A percentile compares a stretch with the other conserved stretches of the same genome.
Evolutionary conservation across 2,888 invertebrate species (phyloP).

Genomic region (Sclerodermus sp.): DNA sequence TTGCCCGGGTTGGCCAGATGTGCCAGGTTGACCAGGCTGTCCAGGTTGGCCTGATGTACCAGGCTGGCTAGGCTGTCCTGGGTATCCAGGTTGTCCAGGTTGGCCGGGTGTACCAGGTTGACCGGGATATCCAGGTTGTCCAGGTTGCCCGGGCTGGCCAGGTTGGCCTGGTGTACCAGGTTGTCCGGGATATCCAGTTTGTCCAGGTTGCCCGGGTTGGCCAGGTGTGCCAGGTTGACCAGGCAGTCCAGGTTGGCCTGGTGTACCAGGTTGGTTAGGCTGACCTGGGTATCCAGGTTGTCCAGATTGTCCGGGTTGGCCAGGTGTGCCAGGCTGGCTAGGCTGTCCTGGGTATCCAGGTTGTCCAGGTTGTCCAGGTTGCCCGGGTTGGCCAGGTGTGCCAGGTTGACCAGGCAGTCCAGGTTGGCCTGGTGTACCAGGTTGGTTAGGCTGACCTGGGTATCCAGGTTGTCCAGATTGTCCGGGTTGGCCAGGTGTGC

Average conservation of each 20-base stretch:
- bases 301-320: too few species aligned
- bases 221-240: too few species aligned
- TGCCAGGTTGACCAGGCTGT: conserved; percentile 9
- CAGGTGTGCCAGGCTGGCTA: too few species aligned
- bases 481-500: conserved; percentile 21
- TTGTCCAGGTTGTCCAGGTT: conserved; percentile 20
- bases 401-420: conserved; percentile 5
- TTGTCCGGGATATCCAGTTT: conserved; percentile 12
- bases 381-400: conserved; percentile 22
- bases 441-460: conserved; percentile 12
- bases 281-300: too few species aligned
- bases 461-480: conserved; percentile 15
- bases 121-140: conserved; percentile 25
- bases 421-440: background rate
- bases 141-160: conserved; percentile 17
- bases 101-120: conserved; percentile 3
- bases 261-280: too few species aligned
- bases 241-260: too few species aligned
- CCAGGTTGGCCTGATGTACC: conserved; percentile 19
- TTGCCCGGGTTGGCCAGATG: too few species aligned
- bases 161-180: conserved; percentile 2
- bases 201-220: background rate
- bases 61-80: conserved; percentile 5
- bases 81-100: conserved; percentile 22
- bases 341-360: background rate